Evolutionary conservation across 2,113 vertebrate genomes (phyloP).

Genomic region (Leptosomus discolor): DNA sequence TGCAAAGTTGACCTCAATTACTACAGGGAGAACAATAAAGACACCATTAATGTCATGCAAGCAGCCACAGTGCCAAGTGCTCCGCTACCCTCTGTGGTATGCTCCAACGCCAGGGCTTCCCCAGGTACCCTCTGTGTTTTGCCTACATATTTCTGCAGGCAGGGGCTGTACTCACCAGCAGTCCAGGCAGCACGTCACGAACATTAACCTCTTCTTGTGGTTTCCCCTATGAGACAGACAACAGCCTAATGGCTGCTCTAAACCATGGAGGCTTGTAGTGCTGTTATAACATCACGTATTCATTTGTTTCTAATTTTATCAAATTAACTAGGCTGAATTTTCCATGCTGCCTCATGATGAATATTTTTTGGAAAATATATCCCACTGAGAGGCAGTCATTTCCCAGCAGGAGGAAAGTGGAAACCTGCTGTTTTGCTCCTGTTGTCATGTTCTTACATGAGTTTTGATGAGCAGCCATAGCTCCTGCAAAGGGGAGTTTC

Average conservation of each 20-base stretch:
- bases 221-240: neutral
- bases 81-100: fast-evolving
- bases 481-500: neutral
- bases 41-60: neutral
- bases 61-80: neutral
- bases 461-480: neutral
- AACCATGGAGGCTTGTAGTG: neutral
- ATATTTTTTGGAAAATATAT: neutral
- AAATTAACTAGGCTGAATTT: conserved; percentile 1
- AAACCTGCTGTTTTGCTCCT: neutral
- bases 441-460: neutral
- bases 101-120: neutral
- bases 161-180: neutral
- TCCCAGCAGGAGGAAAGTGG: neutral
- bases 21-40: neutral
- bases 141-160: neutral
- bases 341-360: neutral
- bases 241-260: neutral
- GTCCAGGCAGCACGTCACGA: neutral
- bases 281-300: neutral
- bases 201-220: neutral
- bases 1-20: neutral
- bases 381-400: neutral
- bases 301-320: conserved; percentile 34
- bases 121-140: neutral